Base-by-base conservation (phyloP, 2,888 invertebrate species). In the Oscheius sp. region DNA sequence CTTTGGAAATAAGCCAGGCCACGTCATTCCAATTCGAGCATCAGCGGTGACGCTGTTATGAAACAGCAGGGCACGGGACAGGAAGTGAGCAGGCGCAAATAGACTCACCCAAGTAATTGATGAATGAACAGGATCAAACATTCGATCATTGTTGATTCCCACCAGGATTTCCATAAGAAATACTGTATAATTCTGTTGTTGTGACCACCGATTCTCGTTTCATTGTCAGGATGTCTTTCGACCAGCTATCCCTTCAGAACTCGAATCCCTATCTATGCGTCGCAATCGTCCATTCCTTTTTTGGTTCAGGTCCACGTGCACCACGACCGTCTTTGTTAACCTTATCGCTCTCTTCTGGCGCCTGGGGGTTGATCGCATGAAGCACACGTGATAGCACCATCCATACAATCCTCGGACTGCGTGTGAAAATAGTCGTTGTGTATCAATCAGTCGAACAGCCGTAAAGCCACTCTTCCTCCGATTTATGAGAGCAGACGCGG, bases 401-500 rank as follows among this genome's bases (percentile, higher is more conserved):
- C 3, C 42, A 21, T 21, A 21, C 21, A 21, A 21, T 21, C 21
- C 21, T 21, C 21, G 21, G 21, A 21, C 21, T 58, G 37, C 63
- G 63, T 48, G 68, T 68, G 68, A 68, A 68, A 68, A 68, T 68
- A 68, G 53, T 53, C 55, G 53, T 68, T 35, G 68, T 68, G 55
- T 68, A 68, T 68, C 68, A 68, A 68, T 68, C 68, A 68, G 68
- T n/a, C 35, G 68, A 68, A 53, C 68, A 63, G 63, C 37, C 68
- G 68, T 68, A 42, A 42, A 58, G 58, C 58, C 58, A 32, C 63
- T 63, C 59, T 60, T 32, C 55, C 68, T 21, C 55, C 68, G 68
- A 68, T 68, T 68, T 55, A 68, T 68, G 68, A n/a, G 63, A 21
- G 21, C 48, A 63, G 63, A 13, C 63, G 63, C 53, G 53, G 10